Percentiles rank a stretch among this genome's conserved stretches.
Conservation (phyloP, 1,140 invertebrate genomes). For the Pinna nobilis region DNA sequence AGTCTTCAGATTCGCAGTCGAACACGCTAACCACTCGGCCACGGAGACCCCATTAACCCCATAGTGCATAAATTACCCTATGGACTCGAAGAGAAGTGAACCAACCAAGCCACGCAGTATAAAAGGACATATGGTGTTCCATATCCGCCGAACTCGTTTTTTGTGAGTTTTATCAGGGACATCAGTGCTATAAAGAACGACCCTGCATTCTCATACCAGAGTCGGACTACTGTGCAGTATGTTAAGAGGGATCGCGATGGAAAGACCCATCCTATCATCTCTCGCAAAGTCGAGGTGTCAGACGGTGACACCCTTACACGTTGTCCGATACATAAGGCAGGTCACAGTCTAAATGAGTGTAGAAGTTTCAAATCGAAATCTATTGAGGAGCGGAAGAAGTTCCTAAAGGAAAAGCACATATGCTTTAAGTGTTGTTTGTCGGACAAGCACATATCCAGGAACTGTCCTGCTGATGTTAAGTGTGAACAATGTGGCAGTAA, state of each 20-base stretch:
- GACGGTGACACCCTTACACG: background rate
- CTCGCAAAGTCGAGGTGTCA: background rate
- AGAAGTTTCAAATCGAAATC: constrained; percentile 24
- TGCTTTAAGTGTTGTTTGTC: constrained; percentile 31
- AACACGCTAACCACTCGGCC: too few species aligned
- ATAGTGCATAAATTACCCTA: constrained; percentile 26
- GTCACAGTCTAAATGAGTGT: constrained; percentile 24
- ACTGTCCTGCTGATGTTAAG: background rate
- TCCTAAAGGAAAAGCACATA: constrained; percentile 11
- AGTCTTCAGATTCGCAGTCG: too few species aligned
- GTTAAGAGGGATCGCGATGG: background rate
- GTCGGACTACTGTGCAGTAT: background rate
- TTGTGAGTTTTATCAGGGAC: constrained; percentile 23
- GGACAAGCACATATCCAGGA: background rate
- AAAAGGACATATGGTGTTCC: constrained; percentile 7
- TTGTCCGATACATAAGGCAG: constrained; percentile 29
- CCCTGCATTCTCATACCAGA: constrained; percentile 17
- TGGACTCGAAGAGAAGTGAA: constrained; percentile 42
- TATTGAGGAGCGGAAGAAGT: constrained; percentile 10
- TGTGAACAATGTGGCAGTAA: constrained; percentile 14
- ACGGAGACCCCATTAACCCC: constrained; percentile 16
- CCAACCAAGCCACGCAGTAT: background rate
- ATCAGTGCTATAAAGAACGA: constrained; percentile 27
- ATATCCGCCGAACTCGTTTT: constrained; percentile 21
- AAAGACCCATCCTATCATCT: background rate